Base-by-base conservation (phyloP, 2,888 invertebrate species). In the Hyles lineata region DNA sequence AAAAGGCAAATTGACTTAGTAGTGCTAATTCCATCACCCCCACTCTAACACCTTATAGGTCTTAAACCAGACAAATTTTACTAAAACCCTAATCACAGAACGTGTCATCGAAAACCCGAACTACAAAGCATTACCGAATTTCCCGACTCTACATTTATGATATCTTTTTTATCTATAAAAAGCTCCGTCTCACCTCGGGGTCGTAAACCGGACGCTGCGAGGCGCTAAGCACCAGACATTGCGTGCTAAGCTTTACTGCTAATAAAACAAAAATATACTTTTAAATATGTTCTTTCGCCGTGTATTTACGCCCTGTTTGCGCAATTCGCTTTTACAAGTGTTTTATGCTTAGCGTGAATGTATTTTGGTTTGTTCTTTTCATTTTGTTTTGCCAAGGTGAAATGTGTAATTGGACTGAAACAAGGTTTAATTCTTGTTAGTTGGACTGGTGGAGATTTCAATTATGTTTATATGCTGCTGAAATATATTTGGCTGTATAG, bases 191-290 rank as follows among this genome's bases (percentile, higher is more conserved):
- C 62, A 61, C 29, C 62, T 23, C 43, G n/a, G n/a, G 8, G 23
- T 50, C 67, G 67, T 67, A 67, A 67, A 67, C 23, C 50, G 67
- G 67, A 63, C 63, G 29, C 17, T 19, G 15, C 61, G 67, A 67
- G 50, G 67, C 43, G 67, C 23, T 67, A 67, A 67, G 67, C 67
- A 67, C 23, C 67, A 67, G 23, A 67, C 43, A 67, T 67, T 67
- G 67, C 50, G 67, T 67, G 67, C 67, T 67, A 67, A 67, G 67
- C 67, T 67, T 50, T 67, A 67, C 67, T 67, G 43, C 67, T 67
- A 67, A 67, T 67, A 67, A 67, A 67, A 67, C 50, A 67, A 67
- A 61, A 67, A 67, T 67, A 67, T 67, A 43, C 67, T 17, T 62
- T 67, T 67, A 67, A 67, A 67, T 67, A 67, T 67, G 67, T 67